phyloP scores from a whole-genome alignment of 2,113 vertebrate genomes.

The Cygnus buccinator region DNA sequence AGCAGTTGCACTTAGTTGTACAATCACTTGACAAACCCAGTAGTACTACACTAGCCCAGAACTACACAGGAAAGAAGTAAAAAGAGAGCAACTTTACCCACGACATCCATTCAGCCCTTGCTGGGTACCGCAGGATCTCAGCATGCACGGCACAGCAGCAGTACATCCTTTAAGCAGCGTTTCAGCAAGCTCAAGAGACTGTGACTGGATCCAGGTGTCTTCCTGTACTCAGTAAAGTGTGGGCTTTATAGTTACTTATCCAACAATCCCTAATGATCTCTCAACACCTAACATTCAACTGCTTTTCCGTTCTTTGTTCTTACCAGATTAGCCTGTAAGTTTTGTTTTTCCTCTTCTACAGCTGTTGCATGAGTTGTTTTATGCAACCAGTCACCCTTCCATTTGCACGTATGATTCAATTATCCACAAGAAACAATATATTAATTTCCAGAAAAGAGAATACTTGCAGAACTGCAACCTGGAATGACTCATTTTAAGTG shows the following conservation, averaged over 20 bases:
- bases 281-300: background rate
- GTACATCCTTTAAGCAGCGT: background rate
- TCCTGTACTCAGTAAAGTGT: background rate
- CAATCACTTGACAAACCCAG: background rate
- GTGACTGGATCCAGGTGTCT: background rate
- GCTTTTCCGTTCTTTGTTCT: background rate
- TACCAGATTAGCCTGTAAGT: background rate
- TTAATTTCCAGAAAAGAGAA: background rate
- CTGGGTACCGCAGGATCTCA: background rate
- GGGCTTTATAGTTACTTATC: background rate
- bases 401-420: background rate
- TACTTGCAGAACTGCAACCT: background rate
- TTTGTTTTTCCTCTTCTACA: background rate
- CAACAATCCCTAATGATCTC: background rate
- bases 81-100: background rate
- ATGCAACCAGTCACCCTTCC: background rate
- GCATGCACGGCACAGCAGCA: background rate
- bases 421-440: background rate
- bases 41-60: background rate
- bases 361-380: background rate
- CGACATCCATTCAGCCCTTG: no score
- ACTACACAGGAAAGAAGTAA: background rate
- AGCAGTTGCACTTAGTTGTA: background rate
- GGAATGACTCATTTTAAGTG: background rate
- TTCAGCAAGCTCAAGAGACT: background rate